Evolutionary conservation across 2,888 invertebrate genomes (phyloP), one percentile per base, ranked within the genome.

Genomic region (Chironomus tentans): DNA sequence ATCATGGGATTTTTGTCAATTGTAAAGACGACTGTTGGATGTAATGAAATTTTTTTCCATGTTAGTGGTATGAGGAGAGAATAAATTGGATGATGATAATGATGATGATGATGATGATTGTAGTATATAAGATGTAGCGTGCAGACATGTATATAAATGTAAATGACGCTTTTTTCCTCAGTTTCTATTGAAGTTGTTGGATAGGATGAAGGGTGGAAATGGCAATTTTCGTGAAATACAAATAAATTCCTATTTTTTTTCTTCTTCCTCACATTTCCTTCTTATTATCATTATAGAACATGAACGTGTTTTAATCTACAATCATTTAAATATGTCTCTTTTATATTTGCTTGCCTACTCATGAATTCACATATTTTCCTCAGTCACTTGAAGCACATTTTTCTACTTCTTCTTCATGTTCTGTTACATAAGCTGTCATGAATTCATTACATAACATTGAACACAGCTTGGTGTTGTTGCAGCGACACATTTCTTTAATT

Each of bases 261-360:
- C 2, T 68, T 24, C 46, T 68, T n/a, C 4, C 4, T 21, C 5
- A n/a, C 7, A 12, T 68, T 28, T 68, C 68, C 24, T 70, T 70
- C 70, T 70, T 70, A 70, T 70, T 56, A 71, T 71, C 61, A 71
- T 70, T 61, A 71, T 71, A 56, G 56, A 61, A 71, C 48, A 70
- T 70, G 70, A 48, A 48, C 71, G 71, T 71, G 71, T 71, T 71
- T 71, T 61, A 71, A 71, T 71, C 71, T 71, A 56, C 50, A 71
- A 71, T 71, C 24, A 71, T 71, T 71, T 71, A 56, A 71, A 71
- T 71, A 56, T 71, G 71, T 61, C 71, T 50, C n/a, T n/a, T 28
- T n/a, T 47, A 22, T 65, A 22, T 21, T 21, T 13, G 15, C 50
- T 50, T 50, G 50, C 13, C 15, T 50, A 6, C 28, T 28, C 28